Evolutionary conservation across 1,140 invertebrate genomes (phyloP).

Genomic region (Pectinophora gossypiella): DNA sequence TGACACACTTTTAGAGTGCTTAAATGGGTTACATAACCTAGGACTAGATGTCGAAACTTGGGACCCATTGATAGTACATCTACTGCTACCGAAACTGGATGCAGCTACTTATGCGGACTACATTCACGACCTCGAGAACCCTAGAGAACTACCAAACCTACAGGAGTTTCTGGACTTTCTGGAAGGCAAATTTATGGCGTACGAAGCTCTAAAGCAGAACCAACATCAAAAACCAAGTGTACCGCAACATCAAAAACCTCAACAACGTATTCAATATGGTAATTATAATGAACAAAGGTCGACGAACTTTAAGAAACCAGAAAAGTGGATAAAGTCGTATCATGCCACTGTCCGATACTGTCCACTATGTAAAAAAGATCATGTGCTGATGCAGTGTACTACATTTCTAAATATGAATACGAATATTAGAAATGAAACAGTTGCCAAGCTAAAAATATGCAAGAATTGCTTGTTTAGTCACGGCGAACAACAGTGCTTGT

Average conservation of each 20-base stretch:
- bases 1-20: too few species aligned
- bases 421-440: constrained; percentile 14
- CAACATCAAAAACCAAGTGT: background rate
- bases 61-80: background rate
- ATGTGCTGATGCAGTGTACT: constrained; percentile 6
- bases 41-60: background rate
- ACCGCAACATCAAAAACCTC: background rate
- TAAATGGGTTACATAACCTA: too few species aligned
- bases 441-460: constrained; percentile 23
- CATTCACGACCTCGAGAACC: background rate
- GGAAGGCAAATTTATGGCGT: constrained; percentile 1
- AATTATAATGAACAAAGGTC: background rate
- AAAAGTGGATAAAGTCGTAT: background rate
- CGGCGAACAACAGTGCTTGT: constrained; percentile 12
- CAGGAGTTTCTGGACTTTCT: background rate
- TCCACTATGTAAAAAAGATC: background rate
- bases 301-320: background rate
- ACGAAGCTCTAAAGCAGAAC: background rate
- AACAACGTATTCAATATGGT: background rate
- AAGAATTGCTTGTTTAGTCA: constrained; percentile 28
- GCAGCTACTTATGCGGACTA: background rate
- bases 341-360: background rate
- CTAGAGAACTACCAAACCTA: background rate
- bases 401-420: constrained; percentile 9
- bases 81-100: background rate